Base-by-base conservation (phyloP, 2,888 invertebrate genomes). In the Galerucella calmariensis region DNA sequence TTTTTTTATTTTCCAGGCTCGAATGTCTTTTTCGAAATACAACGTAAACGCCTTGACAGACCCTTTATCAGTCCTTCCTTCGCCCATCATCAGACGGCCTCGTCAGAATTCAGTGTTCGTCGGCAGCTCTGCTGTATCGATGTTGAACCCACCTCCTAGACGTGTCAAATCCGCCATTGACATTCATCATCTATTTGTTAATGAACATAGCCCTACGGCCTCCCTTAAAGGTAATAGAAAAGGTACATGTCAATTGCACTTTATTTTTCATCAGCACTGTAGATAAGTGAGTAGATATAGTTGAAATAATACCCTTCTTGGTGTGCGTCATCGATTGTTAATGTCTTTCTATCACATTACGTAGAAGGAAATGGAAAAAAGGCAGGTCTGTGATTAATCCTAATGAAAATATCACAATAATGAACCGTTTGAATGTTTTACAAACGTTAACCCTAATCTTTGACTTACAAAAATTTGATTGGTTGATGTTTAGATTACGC, bases 61-160 rank as follows among this genome's bases (percentile, higher is more conserved):
- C 78, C 85, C 83, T 24, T 82, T 87, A 69, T 89, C 87, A 73
- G 87, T 85, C 58, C 85, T 85, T 79, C 86, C 85, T 78, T 88
- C 85, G 76, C 87, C 86, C 76, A 88, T 83, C 80, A 87, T 83
- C 76, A 82, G 83, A 59, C 88, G 93, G 24, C 92, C 91, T 0
- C 88, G 94, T 12, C 93, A 95, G 88, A 96, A 96, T 88, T 96
- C 96, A 4, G 95, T 96, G 16, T 96, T 96, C 88, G 95, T 95
- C 48, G 93, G 94, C 74, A 89, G 91, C 51, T 89, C 92, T 81
- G 90, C 91, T 0, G 90, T 91, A 79, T 91, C 91, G 86, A 91
- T 92, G 67, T 89, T 94, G 72, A 90, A 93, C 77, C 92, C 93
- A 35, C 92, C 93, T 12, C 91, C 93, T 0, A 94, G 94, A 0